Evolutionary conservation across 1,140 invertebrate genomes (phyloP).

Genomic region (Drosophila sechellia): DNA sequence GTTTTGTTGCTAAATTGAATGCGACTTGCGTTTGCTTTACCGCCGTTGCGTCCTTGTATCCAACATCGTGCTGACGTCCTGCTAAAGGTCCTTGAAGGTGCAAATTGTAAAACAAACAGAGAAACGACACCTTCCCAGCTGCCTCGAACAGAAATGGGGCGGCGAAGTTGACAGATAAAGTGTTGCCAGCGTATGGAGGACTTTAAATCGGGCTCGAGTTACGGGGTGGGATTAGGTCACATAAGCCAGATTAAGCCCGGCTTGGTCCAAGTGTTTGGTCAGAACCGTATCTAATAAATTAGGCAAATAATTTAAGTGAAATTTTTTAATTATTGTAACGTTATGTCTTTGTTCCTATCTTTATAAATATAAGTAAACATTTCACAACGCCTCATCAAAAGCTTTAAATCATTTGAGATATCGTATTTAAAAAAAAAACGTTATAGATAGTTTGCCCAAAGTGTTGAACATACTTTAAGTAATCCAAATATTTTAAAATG

Average conservation of each 20-base stretch:
- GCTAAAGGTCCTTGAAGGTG: conserved; percentile 55
- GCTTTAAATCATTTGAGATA: too few relatives aligned
- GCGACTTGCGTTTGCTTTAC: conserved; percentile 64
- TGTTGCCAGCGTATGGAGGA: not conserved
- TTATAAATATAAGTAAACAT: too few relatives aligned
- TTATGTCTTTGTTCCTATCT: too few relatives aligned
- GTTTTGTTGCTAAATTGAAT: conserved; percentile 78
- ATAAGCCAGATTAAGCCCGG: too few relatives aligned
- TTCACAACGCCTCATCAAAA: too few relatives aligned
- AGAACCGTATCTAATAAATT: too few relatives aligned
- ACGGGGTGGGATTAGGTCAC: too few relatives aligned
- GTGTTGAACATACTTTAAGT: too few relatives aligned
- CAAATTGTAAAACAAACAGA: conserved; percentile 54
- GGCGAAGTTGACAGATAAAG: conserved; percentile 27
- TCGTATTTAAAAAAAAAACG: too few relatives aligned
- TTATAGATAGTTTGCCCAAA: too few relatives aligned
- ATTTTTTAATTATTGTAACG: too few relatives aligned
- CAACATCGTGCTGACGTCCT: conserved; percentile 40
- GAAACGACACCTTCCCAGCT: conserved; percentile 26
- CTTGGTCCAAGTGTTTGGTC: not conserved
- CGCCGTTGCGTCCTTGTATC: conserved; percentile 17
- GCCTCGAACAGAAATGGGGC: conserved; percentile 18
- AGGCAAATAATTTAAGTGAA: too few relatives aligned
- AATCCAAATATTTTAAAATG: conserved; percentile 24
- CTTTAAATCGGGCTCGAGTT: conserved; percentile 1